Conservation (phyloP, 2,888 invertebrate genomes). For the Congeria kusceri region DNA sequence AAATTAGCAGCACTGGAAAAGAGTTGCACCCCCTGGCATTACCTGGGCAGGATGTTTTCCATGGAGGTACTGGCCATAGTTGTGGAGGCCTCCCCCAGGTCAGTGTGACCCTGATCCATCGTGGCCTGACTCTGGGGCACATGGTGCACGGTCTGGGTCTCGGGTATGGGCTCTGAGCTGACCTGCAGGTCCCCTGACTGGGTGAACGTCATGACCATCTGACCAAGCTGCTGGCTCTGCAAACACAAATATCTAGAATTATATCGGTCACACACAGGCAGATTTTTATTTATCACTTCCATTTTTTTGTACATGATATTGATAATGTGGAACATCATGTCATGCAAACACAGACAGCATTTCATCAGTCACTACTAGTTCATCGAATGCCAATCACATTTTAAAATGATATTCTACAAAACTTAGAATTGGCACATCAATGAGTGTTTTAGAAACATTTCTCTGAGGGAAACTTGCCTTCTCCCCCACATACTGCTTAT, state of each 20-base stretch:
- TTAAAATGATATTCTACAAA: no score
- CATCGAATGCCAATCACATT: no score
- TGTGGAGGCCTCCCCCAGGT: conserved; percentile 19
- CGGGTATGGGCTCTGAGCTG: neutral
- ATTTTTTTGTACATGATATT: no score
- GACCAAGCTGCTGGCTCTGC: conserved; percentile 33
- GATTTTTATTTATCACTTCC: no score
- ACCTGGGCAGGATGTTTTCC: conserved; percentile 76
- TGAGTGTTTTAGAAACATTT: no score
- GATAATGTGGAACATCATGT: no score
- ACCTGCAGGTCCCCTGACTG: conserved; percentile 3
- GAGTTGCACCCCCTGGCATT: conserved; percentile 6
- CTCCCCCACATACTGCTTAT: no score
- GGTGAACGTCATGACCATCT: conserved; percentile 33
- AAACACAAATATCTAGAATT: neutral
- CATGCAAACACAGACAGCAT: no score
- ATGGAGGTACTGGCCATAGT: conserved; percentile 71
- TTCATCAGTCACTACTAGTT: no score
- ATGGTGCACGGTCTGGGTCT: conserved; percentile 22
- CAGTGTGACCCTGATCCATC: conserved; percentile 18
- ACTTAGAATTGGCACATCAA: no score
- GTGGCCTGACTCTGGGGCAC: conserved; percentile 14
- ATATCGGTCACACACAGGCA: no score
- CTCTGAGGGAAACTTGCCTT: no score
- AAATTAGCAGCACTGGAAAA: neutral